Evolutionary conservation across 1,140 invertebrate genomes (phyloP).

Genomic region (Maconellicoccus hirsutus): DNA sequence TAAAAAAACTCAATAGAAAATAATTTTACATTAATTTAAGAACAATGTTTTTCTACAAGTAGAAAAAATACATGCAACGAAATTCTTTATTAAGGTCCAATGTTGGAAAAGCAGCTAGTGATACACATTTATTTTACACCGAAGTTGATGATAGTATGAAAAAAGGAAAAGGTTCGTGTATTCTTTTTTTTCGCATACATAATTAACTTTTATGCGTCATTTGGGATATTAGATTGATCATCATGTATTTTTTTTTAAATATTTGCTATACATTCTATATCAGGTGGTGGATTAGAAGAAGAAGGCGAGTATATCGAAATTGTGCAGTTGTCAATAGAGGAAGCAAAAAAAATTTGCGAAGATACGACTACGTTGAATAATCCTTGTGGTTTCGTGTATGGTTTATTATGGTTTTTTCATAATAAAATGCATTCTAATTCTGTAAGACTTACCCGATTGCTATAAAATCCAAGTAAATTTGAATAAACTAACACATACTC

Average conservation of each 20-base stretch:
- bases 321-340: slow-evolving; percentile 64
- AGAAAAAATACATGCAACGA: too few species aligned
- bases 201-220: background rate
- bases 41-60: too few species aligned
- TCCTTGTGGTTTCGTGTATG: slow-evolving; percentile 70
- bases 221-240: background rate
- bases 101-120: background rate
- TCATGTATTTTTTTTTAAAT: too few species aligned
- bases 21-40: too few species aligned
- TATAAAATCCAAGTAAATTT: too few species aligned
- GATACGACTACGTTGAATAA: slow-evolving; percentile 53
- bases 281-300: slow-evolving; percentile 60
- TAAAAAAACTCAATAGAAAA: too few species aligned
- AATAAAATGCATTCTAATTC: too few species aligned
- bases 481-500: too few species aligned
- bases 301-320: slow-evolving; percentile 92
- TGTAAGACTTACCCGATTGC: too few species aligned
- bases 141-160: slow-evolving; percentile 86
- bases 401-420: slow-evolving; percentile 69
- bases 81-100: background rate
- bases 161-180: slow-evolving; percentile 33
- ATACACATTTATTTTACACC: slow-evolving; percentile 60
- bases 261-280: background rate
- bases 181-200: background rate
- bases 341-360: slow-evolving; percentile 53